A percentile compares a stretch with the other conserved stretches of the same genome.
These are phyloP conservation scores for Anabacerthia variegaticeps DNA, from an alignment of 2,797 vertebrate species.

Conservation along the genomic window DNA sequence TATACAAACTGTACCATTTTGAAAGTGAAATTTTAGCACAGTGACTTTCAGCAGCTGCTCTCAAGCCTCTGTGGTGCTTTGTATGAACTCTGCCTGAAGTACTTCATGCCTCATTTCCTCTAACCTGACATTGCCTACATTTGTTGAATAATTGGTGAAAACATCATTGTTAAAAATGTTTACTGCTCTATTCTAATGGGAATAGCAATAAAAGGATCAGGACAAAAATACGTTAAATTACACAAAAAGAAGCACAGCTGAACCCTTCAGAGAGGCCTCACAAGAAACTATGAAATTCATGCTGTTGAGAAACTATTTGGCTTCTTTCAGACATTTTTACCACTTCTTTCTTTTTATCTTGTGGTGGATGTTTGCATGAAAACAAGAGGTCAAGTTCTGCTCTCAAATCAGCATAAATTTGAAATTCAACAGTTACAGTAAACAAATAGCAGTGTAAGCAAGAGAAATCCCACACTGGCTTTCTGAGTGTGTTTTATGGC, in stretches of 20 bases:
- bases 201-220: constrained; percentile 10
- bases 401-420: constrained; percentile 38
- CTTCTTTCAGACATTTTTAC: constrained; percentile 11
- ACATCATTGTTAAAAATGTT: constrained; percentile 32
- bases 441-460: constrained; percentile 49
- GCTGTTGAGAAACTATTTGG: constrained; percentile 10
- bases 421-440: constrained; percentile 43
- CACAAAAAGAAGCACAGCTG: not conserved
- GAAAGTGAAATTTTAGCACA: constrained; percentile 40
- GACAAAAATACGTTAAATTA: not conserved
- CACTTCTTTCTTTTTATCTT: not conserved
- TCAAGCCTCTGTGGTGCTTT: not conserved
- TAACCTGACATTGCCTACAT: not conserved
- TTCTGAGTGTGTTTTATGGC: constrained; percentile 18
- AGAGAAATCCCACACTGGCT: constrained; percentile 11
- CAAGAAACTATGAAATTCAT: not conserved
- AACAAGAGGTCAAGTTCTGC: constrained; percentile 44
- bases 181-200: not conserved
- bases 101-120: constrained; percentile 37
- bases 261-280: not conserved
- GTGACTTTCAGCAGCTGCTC: constrained; percentile 37
- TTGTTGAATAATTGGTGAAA: constrained; percentile 30
- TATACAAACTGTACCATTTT: constrained; percentile 20
- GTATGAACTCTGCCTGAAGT: not conserved
- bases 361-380: constrained; percentile 20